Conservation (phyloP, 1,140 invertebrate genomes). For the Nomia melanderi region DNA sequence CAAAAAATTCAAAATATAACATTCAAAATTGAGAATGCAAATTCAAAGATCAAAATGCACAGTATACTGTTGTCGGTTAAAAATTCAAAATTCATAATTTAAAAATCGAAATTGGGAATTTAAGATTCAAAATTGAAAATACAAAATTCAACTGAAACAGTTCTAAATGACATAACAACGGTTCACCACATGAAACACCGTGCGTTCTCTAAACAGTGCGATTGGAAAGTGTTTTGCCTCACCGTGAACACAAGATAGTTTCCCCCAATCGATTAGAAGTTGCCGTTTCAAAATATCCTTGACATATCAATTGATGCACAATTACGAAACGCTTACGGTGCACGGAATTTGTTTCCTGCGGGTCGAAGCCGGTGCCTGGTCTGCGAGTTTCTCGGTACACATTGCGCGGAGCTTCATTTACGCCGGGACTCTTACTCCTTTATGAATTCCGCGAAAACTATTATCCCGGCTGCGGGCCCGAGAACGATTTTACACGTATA, state of each 20-base stretch:
- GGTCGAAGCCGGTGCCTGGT: not conserved
- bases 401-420: too few species aligned
- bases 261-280: not conserved
- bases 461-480: not conserved
- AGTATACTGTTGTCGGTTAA: too few species aligned
- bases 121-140: too few species aligned
- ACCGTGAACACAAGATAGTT: not conserved
- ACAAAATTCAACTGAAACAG: too few species aligned
- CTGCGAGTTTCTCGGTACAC: not conserved
- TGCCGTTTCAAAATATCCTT: not conserved
- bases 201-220: not conserved
- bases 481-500: not conserved
- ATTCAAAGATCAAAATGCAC: too few species aligned
- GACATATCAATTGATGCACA: not conserved
- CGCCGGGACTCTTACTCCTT: not conserved
- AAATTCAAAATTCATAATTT: too few species aligned
- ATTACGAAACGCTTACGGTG: not conserved
- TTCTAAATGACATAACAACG: too few species aligned
- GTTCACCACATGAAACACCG: too few species aligned
- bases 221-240: not conserved
- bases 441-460: constrained; percentile 1
- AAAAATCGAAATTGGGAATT: too few species aligned
- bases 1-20: too few species aligned
- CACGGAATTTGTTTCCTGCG: not conserved
- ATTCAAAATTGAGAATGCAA: too few species aligned